phyloP scores from a whole-genome alignment of 2,113 vertebrate species.

The Dasyurus viverrinus region DNA sequence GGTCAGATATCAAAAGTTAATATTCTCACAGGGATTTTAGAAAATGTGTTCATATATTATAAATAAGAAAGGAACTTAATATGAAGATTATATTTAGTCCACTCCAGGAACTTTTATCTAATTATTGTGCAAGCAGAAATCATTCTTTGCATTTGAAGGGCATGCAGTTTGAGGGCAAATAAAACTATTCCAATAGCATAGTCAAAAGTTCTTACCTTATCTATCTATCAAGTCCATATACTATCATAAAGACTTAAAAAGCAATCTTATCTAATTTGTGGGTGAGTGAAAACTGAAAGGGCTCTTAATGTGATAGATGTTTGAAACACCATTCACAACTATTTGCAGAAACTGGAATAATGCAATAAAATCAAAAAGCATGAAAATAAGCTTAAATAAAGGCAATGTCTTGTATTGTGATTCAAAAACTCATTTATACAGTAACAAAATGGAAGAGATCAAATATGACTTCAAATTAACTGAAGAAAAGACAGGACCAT shows the following conservation, averaged over 20 bases:
- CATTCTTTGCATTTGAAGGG: neutral
- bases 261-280: conserved; percentile 1
- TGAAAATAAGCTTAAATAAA: neutral
- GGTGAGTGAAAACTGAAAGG: neutral
- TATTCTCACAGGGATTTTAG: neutral
- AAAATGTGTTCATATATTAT: neutral
- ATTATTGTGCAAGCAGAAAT: neutral
- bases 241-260: neutral
- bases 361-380: neutral
- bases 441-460: neutral
- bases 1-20: neutral
- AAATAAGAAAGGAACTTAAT: neutral
- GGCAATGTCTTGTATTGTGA: neutral
- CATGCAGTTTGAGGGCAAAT: neutral
- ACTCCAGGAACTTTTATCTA: neutral
- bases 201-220: neutral
- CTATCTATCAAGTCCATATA: neutral
- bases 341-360: neutral
- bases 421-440: neutral
- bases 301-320: neutral
- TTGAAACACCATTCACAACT: neutral
- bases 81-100: neutral
- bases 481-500: neutral
- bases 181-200: neutral
- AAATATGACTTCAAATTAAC: neutral